Conservation (phyloP, 1,140 invertebrate genomes). For the Hylyphantes graminicola region DNA sequence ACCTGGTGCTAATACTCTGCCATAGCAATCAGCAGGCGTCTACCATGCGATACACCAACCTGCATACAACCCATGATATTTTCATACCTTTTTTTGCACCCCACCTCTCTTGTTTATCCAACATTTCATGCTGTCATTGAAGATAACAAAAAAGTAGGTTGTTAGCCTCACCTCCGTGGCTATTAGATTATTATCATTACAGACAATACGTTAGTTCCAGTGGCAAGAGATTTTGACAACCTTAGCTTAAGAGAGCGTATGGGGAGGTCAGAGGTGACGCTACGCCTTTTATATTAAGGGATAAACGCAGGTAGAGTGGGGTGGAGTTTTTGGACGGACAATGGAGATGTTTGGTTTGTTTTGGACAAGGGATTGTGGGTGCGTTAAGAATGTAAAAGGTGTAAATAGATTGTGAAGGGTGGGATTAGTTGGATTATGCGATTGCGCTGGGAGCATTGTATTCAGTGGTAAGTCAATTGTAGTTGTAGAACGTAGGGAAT, state of each 20-base stretch:
- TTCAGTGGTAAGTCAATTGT: no score
- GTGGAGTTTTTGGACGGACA: not conserved
- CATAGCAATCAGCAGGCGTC: constrained; percentile 46
- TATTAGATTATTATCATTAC: constrained; percentile 51
- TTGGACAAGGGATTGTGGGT: no score
- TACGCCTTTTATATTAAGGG: constrained; percentile 17
- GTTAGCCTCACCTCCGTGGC: constrained; percentile 26
- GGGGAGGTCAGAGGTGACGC: constrained; percentile 14
- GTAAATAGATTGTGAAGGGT: no score
- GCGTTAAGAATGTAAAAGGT: no score
- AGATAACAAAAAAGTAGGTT: constrained; percentile 24
- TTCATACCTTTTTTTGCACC: constrained; percentile 14
- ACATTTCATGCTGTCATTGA: constrained; percentile 44
- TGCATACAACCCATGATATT: constrained; percentile 17
- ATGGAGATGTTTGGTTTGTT: no score
- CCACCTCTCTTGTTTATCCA: constrained; percentile 19
- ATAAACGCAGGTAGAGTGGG: constrained; percentile 10
- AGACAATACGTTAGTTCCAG: constrained; percentile 50
- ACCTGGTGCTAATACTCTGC: constrained; percentile 47
- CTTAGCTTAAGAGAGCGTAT: constrained; percentile 25
- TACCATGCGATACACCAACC: constrained; percentile 29
- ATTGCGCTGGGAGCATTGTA: no score
- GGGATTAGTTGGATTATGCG: no score
- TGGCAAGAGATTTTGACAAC: constrained; percentile 54
- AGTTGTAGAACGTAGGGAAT: no score